Evolutionary conservation across 2,888 invertebrate genomes (phyloP).

Genomic region (Parelbella ahira): DNA sequence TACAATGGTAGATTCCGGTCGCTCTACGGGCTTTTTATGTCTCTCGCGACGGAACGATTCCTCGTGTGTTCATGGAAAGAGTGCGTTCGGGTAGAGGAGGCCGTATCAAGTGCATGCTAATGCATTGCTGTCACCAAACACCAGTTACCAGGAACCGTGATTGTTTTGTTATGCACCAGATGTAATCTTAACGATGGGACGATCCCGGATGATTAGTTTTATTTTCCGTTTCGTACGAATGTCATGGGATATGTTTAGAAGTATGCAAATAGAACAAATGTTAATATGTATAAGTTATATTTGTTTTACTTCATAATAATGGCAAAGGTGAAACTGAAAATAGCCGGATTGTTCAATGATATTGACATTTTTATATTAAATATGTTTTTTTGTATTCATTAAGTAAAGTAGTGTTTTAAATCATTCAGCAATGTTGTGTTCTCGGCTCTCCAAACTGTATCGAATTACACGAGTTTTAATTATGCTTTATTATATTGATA

Average conservation of each 20-base stretch:
- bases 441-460: neutral
- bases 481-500: slow-evolving; percentile 11
- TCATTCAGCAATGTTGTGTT: slow-evolving; percentile 1
- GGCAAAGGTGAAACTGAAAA: no score
- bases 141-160: slow-evolving; percentile 51
- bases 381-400: no score
- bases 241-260: neutral
- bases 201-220: slow-evolving; percentile 27
- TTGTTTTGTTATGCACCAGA: slow-evolving; percentile 52
- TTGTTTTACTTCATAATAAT: no score
- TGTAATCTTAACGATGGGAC: slow-evolving; percentile 43
- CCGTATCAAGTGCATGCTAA: slow-evolving; percentile 47
- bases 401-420: no score
- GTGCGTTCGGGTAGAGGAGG: slow-evolving; percentile 40
- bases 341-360: no score
- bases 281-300: no score
- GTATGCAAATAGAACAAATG: no score
- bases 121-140: slow-evolving; percentile 42
- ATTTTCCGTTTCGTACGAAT: slow-evolving; percentile 3
- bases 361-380: no score
- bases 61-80: slow-evolving; percentile 40
- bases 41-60: no score
- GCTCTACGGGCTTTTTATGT: no score
- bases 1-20: no score
- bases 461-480: slow-evolving; percentile 12